These are phyloP conservation scores for Chaenodraco wilsoni DNA, from an alignment of 2,797 vertebrate genomes.

Conservation along the genomic window DNA sequence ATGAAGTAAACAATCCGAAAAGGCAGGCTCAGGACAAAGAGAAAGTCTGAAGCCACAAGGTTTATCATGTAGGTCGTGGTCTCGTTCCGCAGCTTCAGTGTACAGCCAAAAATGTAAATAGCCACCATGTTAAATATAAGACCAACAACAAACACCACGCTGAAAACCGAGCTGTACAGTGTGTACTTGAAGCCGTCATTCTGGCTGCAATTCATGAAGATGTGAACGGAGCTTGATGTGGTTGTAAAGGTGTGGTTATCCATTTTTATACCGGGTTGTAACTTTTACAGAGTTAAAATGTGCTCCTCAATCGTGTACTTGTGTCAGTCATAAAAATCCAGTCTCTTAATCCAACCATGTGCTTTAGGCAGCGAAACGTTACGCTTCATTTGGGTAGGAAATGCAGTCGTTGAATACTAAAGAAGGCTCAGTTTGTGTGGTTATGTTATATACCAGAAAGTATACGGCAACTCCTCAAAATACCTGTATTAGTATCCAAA, in stretches of 20 bases:
- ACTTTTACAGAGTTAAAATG: background rate
- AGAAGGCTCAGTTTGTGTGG: background rate
- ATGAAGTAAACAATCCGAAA: conserved; percentile 95
- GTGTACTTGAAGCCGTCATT: conserved; percentile 93
- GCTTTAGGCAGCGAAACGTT: background rate
- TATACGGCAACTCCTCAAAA: conserved; percentile 21
- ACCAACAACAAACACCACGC: conserved; percentile 92
- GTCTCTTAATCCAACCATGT: conserved; percentile 5
- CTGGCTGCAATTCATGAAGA: conserved; percentile 73
- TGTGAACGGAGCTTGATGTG: conserved; percentile 35
- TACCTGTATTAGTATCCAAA: conserved; percentile 53
- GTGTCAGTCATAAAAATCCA: conserved; percentile 7
- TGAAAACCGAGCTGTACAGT: conserved; percentile 90
- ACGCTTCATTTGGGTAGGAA: background rate
- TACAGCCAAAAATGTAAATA: conserved; percentile 92
- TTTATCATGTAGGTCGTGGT: conserved; percentile 99
- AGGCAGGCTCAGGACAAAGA: conserved; percentile 94
- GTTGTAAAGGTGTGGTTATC: conserved; percentile 15
- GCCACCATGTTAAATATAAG: conserved; percentile 91
- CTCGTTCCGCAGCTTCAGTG: conserved; percentile 91
- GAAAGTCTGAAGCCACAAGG: conserved; percentile 91
- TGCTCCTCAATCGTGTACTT: background rate
- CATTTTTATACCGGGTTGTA: conserved; percentile 60
- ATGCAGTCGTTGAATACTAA: background rate
- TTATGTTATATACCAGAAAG: background rate